Percentiles rank a stretch among this genome's conserved stretches.
These are phyloP conservation scores for Clunio marinus DNA, from an alignment of 2,888 invertebrate species.

Conservation along the genomic window DNA sequence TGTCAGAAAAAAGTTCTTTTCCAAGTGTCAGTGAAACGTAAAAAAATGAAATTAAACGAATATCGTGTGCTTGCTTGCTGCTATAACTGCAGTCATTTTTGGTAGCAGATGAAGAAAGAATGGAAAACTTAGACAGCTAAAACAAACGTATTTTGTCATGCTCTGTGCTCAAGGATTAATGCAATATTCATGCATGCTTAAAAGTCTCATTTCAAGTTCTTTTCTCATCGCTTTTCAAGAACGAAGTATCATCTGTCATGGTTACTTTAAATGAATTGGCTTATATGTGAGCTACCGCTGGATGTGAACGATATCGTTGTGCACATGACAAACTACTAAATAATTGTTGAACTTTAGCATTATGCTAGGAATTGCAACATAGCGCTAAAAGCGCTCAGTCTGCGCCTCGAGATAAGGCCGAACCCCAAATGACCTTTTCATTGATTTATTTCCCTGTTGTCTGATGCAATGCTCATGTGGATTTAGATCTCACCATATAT, in stretches of 20 bases:
- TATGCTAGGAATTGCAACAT: background rate
- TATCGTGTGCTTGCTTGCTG: background rate
- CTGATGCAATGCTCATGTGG: constrained; percentile 26
- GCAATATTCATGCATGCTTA: constrained; percentile 20
- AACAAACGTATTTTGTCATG: constrained; percentile 6
- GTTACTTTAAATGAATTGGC: constrained; percentile 36
- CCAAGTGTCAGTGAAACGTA: too few species aligned
- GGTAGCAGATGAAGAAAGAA: too few species aligned
- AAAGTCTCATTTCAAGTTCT: background rate
- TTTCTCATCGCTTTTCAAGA: constrained; percentile 6
- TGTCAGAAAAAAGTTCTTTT: background rate
- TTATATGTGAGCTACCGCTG: background rate
- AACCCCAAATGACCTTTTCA: background rate
- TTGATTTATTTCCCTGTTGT: constrained; percentile 32
- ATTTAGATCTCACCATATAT: constrained; percentile 21
- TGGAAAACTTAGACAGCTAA: background rate
- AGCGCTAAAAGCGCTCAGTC: background rate
- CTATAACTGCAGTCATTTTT: background rate
- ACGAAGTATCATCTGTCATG: constrained; percentile 27
- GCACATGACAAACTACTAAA: constrained; percentile 15
- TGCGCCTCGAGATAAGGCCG: too few species aligned
- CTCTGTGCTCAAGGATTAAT: constrained; percentile 18
- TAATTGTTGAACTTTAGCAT: constrained; percentile 21
- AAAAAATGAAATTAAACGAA: background rate
- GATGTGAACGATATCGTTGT: background rate